Evolutionary conservation across 2,888 invertebrate species (phyloP).

Genomic region (Miltochrista miniata): DNA sequence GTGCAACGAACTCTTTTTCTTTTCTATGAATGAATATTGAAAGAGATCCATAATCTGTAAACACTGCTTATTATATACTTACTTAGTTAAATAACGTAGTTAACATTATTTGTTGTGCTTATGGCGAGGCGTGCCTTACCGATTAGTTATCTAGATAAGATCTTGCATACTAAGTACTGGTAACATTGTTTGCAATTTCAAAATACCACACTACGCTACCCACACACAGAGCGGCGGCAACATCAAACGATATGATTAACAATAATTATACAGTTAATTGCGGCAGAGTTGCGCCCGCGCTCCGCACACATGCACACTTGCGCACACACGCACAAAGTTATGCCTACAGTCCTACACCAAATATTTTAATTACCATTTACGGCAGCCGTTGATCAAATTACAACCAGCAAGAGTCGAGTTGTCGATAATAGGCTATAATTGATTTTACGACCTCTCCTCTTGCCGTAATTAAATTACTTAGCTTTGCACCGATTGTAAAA

Average conservation of each 20-base stretch:
- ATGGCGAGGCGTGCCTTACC: too few relatives aligned
- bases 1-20: too few relatives aligned
- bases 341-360: conserved; percentile 4
- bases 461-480: conserved; percentile 2
- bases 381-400: conserved; percentile 20
- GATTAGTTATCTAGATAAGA: too few relatives aligned
- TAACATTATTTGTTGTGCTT: too few relatives aligned
- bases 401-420: conserved; percentile 4
- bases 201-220: too few relatives aligned
- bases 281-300: conserved; percentile 15
- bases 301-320: background rate
- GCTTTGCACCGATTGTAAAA: background rate
- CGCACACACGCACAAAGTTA: background rate
- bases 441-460: conserved; percentile 17
- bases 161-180: too few relatives aligned
- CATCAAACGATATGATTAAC: conserved; percentile 37
- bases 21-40: too few relatives aligned
- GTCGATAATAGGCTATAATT: conserved; percentile 15
- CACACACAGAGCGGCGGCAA: conserved; percentile 13
- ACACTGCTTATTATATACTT: too few relatives aligned
- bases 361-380: conserved; percentile 38
- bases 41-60: too few relatives aligned
- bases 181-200: too few relatives aligned
- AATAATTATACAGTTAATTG: conserved; percentile 40
- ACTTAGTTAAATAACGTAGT: too few relatives aligned